Conservation (phyloP, 2,888 invertebrate genomes). For the Drosophila prostipennis region DNA sequence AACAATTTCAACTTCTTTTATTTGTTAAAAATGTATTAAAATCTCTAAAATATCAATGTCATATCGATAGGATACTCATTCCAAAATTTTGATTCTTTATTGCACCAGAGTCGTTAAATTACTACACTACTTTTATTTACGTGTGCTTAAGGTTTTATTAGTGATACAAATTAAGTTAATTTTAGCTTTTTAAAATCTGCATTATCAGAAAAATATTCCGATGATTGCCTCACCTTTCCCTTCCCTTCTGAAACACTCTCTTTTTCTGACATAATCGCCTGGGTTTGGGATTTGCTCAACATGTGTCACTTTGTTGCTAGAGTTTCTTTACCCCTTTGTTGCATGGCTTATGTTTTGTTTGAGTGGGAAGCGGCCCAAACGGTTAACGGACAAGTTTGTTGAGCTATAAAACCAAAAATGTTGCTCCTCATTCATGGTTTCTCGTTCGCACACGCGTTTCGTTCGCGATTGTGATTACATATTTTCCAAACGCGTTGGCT, state of each 20-base stretch:
- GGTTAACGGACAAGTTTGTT: slow-evolving; percentile 32
- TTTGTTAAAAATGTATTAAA: too few relatives aligned
- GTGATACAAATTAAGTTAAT: not conserved
- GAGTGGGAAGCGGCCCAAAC: slow-evolving; percentile 32
- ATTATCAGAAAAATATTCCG: not conserved
- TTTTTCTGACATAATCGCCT: slow-evolving; percentile 62
- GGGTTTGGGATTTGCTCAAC: slow-evolving; percentile 42
- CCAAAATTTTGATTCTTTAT: too few relatives aligned
- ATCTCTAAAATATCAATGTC: too few relatives aligned
- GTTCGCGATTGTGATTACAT: not conserved
- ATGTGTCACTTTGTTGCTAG: slow-evolving; percentile 40
- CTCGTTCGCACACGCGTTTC: slow-evolving; percentile 1
- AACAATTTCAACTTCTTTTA: too few relatives aligned
- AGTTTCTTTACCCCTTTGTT: slow-evolving; percentile 42
- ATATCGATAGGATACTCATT: too few relatives aligned
- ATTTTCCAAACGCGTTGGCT: not conserved
- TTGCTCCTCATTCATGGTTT: slow-evolving; percentile 19
- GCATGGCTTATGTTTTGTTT: slow-evolving; percentile 50
- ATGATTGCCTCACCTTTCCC: not conserved
- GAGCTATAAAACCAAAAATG: slow-evolving; percentile 37
- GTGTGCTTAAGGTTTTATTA: too few relatives aligned
- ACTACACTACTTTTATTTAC: too few relatives aligned
- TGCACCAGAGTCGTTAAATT: too few relatives aligned
- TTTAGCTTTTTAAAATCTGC: slow-evolving; percentile 3
- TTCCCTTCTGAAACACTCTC: not conserved